Evolutionary conservation across 1,140 invertebrate genomes (phyloP), one percentile per base, ranked within the genome.

Genomic region (Tetranychus urticae): DNA sequence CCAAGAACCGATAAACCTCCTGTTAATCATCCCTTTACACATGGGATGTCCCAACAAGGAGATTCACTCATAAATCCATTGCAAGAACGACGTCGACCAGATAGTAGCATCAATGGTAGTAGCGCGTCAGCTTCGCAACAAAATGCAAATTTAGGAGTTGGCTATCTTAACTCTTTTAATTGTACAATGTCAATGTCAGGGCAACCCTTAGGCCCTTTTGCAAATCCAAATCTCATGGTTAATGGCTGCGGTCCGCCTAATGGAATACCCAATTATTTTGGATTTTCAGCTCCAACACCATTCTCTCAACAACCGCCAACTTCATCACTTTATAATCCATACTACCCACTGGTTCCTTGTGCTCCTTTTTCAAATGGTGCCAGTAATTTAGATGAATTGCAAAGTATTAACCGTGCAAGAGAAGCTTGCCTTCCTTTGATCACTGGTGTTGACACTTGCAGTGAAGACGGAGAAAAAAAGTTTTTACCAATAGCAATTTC

Each of bases 1-100:
- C 46, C 4, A 35, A 55, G 35, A 34, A 10, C 36, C 14, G 33
- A 34, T 2, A 60, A 45, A 46, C 45, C 57, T n/a, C 36, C 46
- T 31, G 13, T n/a, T n/a, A 36, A 56, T 36, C 7, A 36, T 36
- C 33, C 55, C 14, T 56, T 56, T 36, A 56, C 62, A 12, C 62
- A 63, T 57, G 62, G 62, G 36, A 63, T 63, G 62, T 60, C 62
- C 8, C 54, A 63, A 23, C 58, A 63, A 33, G 31, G 13, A n/a
- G 23, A 59, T 36, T 14, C 14, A 23, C 34, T 63, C 5, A 50
- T 48, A 7, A 60, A 60, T 60, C 62, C 62, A 14, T 56, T 63
- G 31, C 34, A 34, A 13, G 62, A 63, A 47, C 36, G 34, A 56
- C 48, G 62, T 1, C 36, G 62, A 56, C 58, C 62, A 2, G 62